A percentile compares a stretch with the other conserved stretches of the same genome.
These are phyloP conservation scores for Acanthurus lineatus DNA, from an alignment of 2,797 vertebrate species.

Conservation along the genomic window DNA sequence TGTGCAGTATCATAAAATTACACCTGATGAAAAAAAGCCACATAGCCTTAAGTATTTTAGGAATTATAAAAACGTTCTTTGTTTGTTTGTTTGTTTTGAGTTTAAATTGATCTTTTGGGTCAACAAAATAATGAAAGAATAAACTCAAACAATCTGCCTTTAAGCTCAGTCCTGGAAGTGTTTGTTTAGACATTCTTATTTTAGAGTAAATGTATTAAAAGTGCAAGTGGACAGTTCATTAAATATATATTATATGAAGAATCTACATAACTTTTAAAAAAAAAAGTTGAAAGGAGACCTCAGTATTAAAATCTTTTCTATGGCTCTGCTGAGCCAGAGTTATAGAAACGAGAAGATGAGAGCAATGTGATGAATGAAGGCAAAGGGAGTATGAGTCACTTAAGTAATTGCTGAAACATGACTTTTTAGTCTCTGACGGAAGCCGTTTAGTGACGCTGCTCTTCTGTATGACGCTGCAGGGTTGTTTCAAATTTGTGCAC, in stretches of 20 bases:
- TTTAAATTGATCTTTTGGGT: not conserved
- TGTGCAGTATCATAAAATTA: too few species aligned
- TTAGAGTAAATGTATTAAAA: not conserved
- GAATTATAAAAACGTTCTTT: not conserved
- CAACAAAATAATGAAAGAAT: not conserved
- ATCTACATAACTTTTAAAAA: not conserved
- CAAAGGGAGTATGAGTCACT: slow-evolving; percentile 18
- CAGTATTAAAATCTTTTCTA: not conserved
- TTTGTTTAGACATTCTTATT: not conserved
- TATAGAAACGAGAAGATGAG: not conserved
- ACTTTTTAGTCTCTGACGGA: not conserved
- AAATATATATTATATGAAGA: slow-evolving; percentile 8
- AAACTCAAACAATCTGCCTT: not conserved
- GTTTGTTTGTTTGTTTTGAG: too few species aligned
- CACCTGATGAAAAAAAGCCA: too few species aligned
- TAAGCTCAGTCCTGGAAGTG: not conserved
- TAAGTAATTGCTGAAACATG: slow-evolving; percentile 3
- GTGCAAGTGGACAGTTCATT: not conserved
- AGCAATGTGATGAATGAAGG: slow-evolving; percentile 26
- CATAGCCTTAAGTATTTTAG: not conserved
- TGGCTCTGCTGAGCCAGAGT: not conserved
- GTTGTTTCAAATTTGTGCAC: not conserved
- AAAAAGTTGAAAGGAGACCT: not conserved
- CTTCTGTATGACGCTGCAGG: not conserved
- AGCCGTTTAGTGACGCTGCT: slow-evolving; percentile 14